These are phyloP conservation scores for Megamerina dolium DNA, from an alignment of 2,888 invertebrate species.

Conservation along the genomic window DNA sequence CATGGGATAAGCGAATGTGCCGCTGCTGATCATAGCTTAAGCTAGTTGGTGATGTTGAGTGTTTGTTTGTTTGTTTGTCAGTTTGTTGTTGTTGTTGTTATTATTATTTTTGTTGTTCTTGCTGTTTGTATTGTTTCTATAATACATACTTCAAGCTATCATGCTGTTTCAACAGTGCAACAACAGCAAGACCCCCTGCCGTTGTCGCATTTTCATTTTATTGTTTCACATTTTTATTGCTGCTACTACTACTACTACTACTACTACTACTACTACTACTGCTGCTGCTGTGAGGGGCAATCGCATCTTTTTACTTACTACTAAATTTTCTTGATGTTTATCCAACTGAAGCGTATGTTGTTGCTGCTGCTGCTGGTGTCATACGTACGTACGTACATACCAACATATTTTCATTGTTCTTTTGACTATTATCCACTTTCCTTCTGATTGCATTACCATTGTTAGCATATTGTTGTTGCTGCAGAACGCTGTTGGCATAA, in stretches of 20 bases:
- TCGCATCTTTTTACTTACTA: too few relatives aligned
- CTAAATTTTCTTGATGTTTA: slow-evolving; percentile 33
- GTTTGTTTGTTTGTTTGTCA: background rate
- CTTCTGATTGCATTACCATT: too few relatives aligned
- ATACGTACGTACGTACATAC: too few relatives aligned
- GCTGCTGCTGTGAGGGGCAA: too few relatives aligned
- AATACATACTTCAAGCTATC: background rate
- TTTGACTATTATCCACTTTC: too few relatives aligned
- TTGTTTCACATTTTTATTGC: slow-evolving; percentile 41
- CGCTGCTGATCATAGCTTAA: too few relatives aligned
- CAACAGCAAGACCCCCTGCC: slow-evolving; percentile 18
- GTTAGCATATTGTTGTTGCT: too few relatives aligned
- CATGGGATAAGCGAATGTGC: too few relatives aligned
- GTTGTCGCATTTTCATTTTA: slow-evolving; percentile 28
- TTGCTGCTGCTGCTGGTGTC: slow-evolving; percentile 16
- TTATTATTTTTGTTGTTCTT: slow-evolving; percentile 2
- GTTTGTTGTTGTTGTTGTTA: background rate
- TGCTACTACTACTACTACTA: too few relatives aligned
- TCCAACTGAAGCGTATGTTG: slow-evolving; percentile 31
- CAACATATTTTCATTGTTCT: too few relatives aligned
- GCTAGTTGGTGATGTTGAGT: slow-evolving; percentile 11
- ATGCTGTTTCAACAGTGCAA: background rate
- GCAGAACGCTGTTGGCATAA: too few relatives aligned
- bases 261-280: too few relatives aligned
- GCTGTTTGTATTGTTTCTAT: slow-evolving; percentile 10